Evolutionary conservation across 2,888 invertebrate species (phyloP).

Genomic region (Malacosoma neustria): DNA sequence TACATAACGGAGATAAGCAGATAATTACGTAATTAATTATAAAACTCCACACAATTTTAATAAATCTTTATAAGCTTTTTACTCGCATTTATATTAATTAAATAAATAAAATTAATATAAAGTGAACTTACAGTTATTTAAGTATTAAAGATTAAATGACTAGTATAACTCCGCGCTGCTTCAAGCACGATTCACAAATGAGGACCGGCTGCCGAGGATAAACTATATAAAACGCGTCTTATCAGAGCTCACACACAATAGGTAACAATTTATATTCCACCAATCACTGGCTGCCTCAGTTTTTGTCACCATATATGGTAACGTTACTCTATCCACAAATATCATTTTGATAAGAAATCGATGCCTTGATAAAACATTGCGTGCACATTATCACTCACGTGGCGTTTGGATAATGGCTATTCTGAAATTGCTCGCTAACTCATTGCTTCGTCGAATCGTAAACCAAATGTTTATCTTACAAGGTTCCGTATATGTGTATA

Average conservation of each 20-base stretch:
- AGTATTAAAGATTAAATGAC: conserved; percentile 39
- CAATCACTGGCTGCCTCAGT: conserved; percentile 77
- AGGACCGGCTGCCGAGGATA: conserved; percentile 60
- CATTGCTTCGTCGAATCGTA: conserved; percentile 1
- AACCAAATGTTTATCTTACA: conserved; percentile 19
- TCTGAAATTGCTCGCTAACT: conserved; percentile 8
- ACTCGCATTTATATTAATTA: conserved; percentile 4
- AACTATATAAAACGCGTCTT: conserved; percentile 71
- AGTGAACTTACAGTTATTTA: conserved; percentile 54
- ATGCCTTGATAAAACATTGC: conserved; percentile 41
- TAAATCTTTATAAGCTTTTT: conserved; percentile 14
- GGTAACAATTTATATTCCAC: conserved; percentile 63
- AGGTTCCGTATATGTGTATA: too few relatives aligned
- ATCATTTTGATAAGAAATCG: conserved; percentile 42
- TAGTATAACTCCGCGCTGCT: conserved; percentile 51
- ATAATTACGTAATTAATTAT: conserved; percentile 1
- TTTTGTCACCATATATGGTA: conserved; percentile 88
- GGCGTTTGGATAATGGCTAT: conserved; percentile 10
- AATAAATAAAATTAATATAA: conserved; percentile 16
- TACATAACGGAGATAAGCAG: conserved; percentile 9
- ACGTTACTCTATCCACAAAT: conserved; percentile 49
- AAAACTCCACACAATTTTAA: conserved; percentile 4
- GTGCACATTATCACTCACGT: conserved; percentile 24
- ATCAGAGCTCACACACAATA: conserved; percentile 70
- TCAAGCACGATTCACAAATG: conserved; percentile 59